Base-by-base conservation (phyloP, 2,888 invertebrate species). In the Tetragnatha montana region DNA sequence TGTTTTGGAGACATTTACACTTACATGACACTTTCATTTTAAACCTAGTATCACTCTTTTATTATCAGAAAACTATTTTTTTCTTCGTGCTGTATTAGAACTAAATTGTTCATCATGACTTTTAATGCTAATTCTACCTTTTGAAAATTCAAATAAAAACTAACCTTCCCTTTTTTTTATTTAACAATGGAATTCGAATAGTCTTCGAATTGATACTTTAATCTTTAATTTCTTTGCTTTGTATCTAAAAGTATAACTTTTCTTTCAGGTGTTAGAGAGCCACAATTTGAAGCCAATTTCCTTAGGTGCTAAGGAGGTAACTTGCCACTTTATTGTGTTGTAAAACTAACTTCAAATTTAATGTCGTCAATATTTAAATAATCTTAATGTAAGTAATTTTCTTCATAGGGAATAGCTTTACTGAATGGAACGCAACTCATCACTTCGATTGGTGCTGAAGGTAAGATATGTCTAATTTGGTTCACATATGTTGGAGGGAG, bases 381-480 rank as follows among this genome's bases (percentile, higher is more conserved):
- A 85, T 89, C 89, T 89, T 86, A 89, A 87, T 89, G 85, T 89
- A 89, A 85, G 70, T 86, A 74, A 68, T 22, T 50, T 51, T 88
- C 68, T 51, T 80, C 91, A 50, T 87, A 93, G 94, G 95, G 95
- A 2, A 92, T 96, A 35, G 95, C 95, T 0, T 93, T 96, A 90
- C 95, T 96, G 92, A 96, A 96, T 93, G 96, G 96, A 70, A 96
- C 96, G 14, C 96, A 96, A 92, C 93, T 96, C 91, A 96, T 96
- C 76, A 95, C 95, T 12, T 94, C 95, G 12, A 93, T 96, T 35
- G 96, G 95, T 70, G 95, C 95, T 14, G 95, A 95, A 93, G 94
- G 94, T 94, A 92, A 35, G 35, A 35, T 35, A 35, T 35, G 35
- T 4, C 35, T 35, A 35, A 35, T 35, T 35, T 35, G 35, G 2